Evolutionary conservation across 2,888 invertebrate genomes (phyloP).

Genomic region (Matsumyia berberina): DNA sequence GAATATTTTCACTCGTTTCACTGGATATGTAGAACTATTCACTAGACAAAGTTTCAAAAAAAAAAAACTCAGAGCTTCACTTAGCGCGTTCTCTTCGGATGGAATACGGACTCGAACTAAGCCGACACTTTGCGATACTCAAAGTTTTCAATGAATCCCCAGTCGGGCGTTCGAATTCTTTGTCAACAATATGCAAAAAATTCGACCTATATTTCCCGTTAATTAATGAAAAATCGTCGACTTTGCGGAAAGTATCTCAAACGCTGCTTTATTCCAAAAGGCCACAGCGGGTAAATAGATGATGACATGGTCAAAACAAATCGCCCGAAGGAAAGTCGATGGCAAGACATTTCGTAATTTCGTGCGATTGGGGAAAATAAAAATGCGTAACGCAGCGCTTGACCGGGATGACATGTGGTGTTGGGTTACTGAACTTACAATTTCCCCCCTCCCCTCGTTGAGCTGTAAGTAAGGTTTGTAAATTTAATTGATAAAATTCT

Average conservation of each 20-base stretch:
- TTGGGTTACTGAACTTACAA: slow-evolving; percentile 26
- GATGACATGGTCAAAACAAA: slow-evolving; percentile 55
- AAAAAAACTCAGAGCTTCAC: no score
- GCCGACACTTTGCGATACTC: slow-evolving; percentile 16
- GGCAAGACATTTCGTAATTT: background rate
- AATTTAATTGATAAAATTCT: slow-evolving; percentile 22
- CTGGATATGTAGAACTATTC: slow-evolving; percentile 19
- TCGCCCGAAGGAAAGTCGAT: background rate
- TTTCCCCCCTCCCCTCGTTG: background rate
- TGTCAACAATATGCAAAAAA: slow-evolving; percentile 5
- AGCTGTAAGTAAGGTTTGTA: slow-evolving; percentile 1
- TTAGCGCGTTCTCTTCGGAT: slow-evolving; percentile 32
- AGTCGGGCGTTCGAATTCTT: background rate
- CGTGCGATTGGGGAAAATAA: slow-evolving; percentile 48
- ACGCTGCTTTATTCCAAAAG: background rate
- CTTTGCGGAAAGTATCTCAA: slow-evolving; percentile 35
- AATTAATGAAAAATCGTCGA: slow-evolving; percentile 38
- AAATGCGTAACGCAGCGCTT: slow-evolving; percentile 71
- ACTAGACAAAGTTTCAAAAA: slow-evolving; percentile 23
- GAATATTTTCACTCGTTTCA: slow-evolving; percentile 19
- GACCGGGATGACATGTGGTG: slow-evolving; percentile 28
- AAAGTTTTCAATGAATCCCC: slow-evolving; percentile 30
- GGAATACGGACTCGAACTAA: slow-evolving; percentile 51
- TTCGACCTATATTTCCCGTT: slow-evolving; percentile 61
- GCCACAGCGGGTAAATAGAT: slow-evolving; percentile 13